Percentiles rank a stretch among this genome's conserved stretches.
These are phyloP conservation scores for Knipowitschia caucasica DNA, from an alignment of 2,797 vertebrate species.

Conservation along the genomic window DNA sequence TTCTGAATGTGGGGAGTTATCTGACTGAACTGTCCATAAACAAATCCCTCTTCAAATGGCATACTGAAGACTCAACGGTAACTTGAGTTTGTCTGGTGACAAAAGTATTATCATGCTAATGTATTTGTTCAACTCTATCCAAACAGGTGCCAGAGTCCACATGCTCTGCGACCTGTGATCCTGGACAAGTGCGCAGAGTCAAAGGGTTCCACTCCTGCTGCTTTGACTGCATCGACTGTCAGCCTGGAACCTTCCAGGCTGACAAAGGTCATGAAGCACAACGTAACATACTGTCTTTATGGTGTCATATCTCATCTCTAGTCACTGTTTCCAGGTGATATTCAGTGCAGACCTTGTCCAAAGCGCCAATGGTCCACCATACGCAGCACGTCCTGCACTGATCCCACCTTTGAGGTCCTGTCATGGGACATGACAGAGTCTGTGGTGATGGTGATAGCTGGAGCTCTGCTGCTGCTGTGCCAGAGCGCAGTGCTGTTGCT, in stretches of 20 bases:
- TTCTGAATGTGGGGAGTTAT: conserved; percentile 68
- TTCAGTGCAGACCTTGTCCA: conserved; percentile 74
- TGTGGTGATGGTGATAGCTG: conserved; percentile 55
- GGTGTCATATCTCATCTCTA: background rate
- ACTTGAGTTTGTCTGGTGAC: conserved; percentile 9
- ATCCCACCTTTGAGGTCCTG: conserved; percentile 71
- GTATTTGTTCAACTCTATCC: too few relatives aligned
- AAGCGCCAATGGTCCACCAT: conserved; percentile 77
- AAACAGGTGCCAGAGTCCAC: conserved; percentile 78
- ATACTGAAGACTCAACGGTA: conserved; percentile 64
- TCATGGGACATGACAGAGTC: conserved; percentile 68
- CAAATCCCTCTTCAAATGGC: conserved; percentile 61
- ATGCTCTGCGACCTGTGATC: conserved; percentile 78
- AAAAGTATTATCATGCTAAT: background rate
- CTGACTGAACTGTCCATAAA: conserved; percentile 47
- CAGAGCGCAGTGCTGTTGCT: conserved; percentile 52
- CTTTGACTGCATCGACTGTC: conserved; percentile 86
- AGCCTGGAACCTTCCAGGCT: conserved; percentile 77
- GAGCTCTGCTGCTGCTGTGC: conserved; percentile 50
- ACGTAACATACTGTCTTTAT: background rate
- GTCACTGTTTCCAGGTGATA: background rate
- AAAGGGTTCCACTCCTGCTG: conserved; percentile 92
- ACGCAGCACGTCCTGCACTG: conserved; percentile 60
- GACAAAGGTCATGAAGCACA: conserved; percentile 61
- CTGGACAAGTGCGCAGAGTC: conserved; percentile 79